These are phyloP conservation scores for Chirona hameri DNA, from an alignment of 2,888 invertebrate species.

Conservation along the genomic window DNA sequence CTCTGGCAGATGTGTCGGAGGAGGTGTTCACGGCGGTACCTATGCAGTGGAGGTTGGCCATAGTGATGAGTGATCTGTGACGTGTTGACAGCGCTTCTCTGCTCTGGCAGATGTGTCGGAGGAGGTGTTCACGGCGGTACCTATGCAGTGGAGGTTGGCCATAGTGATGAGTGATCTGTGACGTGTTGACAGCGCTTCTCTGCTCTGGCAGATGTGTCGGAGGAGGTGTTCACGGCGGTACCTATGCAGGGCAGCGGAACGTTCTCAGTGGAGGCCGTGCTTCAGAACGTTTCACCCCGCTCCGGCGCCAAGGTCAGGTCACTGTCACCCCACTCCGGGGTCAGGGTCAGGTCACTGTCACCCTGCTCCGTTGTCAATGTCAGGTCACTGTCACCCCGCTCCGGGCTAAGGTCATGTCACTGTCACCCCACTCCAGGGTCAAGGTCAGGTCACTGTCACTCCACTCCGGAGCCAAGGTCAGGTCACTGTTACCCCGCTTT, in stretches of 20 bases:
- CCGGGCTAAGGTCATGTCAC: no score
- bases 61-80: no score
- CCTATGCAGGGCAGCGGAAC: constrained; percentile 53
- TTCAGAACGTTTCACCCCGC: constrained; percentile 48
- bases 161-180: no score
- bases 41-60: constrained; percentile 52
- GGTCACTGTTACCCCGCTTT: no score
- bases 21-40: constrained; percentile 47
- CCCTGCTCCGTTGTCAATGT: no score
- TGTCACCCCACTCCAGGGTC: constrained; percentile 42
- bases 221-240: constrained; percentile 45
- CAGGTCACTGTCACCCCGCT: no score
- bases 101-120: constrained; percentile 32
- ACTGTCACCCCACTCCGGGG: not conserved
- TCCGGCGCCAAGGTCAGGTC: constrained; percentile 45
- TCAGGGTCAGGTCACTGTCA: no score
- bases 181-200: no score
- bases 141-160: constrained; percentile 52
- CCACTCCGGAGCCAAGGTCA: no score
- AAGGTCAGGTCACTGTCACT: constrained; percentile 24
- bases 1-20: constrained; percentile 31
- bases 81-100: no score
- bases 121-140: constrained; percentile 46
- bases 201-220: constrained; percentile 29
- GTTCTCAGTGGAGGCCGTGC: constrained; percentile 50